Evolutionary conservation across 2,797 vertebrate species (phyloP), one percentile per base, ranked within the genome.

Genomic region (Masticophis lateralis): DNA sequence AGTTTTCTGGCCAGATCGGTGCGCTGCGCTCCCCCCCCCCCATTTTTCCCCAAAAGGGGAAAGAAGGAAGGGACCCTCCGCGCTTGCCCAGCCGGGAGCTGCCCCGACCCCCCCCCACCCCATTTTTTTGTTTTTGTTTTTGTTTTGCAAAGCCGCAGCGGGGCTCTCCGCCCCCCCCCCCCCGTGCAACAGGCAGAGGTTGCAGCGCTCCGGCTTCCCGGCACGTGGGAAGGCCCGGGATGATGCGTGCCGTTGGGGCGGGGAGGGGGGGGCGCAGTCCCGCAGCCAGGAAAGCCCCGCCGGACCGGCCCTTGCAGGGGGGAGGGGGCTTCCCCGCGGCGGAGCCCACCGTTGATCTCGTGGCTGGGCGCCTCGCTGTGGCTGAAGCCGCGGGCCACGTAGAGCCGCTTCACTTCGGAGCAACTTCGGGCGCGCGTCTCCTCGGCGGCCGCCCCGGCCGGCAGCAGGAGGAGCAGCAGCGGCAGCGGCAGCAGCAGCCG

Each of bases 331-430:
- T 1, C 90, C 9, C 9, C 28, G 13, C 90, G 9, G 4, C 28
- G 2, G 9, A 37, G 10, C 90, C 98, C 97, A 99, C 99, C 99
- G 90, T 98, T 98, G 88, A 99, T 97, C 96, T 98, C 98, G 97
- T 98, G 98, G 97, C 98, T 98, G 95, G 99, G 99, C 16, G 98
- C 98, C 89, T 99, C 99, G 97, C 98, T 98, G 88, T 98, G 97
- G 98, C 99, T 98, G 98, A 99, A 99, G 95, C 98, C 99, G 93
- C 98, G 98, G 96, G 98, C 98, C 96, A 98, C 98, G 97, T 99
- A 99, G 28, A 98, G 98, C 55, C 96, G 97, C n/a, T 98, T 97
- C 53, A 99, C 99, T 95, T 99, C 99, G 93, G 98, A 98, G 95
- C 99, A 99, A 98, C 98, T 99, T 96, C 98, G 98, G 93, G 97